Base-by-base conservation (phyloP, 2,797 vertebrate species). In the Lindbergichthys nudifrons region DNA sequence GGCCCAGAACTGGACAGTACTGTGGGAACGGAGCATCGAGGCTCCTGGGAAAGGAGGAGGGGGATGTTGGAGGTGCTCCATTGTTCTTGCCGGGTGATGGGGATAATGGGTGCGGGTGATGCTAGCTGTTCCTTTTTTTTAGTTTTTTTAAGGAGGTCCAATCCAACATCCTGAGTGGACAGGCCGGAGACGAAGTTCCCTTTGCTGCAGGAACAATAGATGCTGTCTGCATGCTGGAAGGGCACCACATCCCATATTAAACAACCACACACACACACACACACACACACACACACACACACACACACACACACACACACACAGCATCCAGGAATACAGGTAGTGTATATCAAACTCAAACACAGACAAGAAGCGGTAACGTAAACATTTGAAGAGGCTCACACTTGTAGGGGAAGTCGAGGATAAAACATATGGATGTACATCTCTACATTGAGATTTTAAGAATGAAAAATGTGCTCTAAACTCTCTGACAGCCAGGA, bases 81-180 rank as follows among this genome's bases (percentile, higher is more conserved):
- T 94, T 94, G 93, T 93, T 91, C 57, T 69, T 57, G 48, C n/a
- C 77, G 84, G 85, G 87, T 81, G 84, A 86, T 87, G 76, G 79
- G 80, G 88, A 85, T 88, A 80, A 86, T 83, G 75, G 81, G 79
- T 74, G 81, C 15, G 77, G 65, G 82, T 83, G 87, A 92, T 90
- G 80, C 84, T 84, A 73, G 68, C 65, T 82, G 66, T 45, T 75
- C 19, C 45, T 51, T 81, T 75, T 70, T 64, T 50, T 63, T 54
- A 75, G n/a, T 74, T 61, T 67, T 82, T 51, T 66, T 23, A 66
- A 81, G 75, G 85, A 83, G 76, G 80, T 81, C 63, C 77, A 87
- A 61, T 82, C 65, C 71, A 73, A 93, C 92, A 93, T 94, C 94
- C 94, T 94, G 93, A 87, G 80, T 77, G 84, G 90, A 88, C 80